Base-by-base conservation (phyloP, 2,888 invertebrate species). In the Tetramorium bicarinatum region DNA sequence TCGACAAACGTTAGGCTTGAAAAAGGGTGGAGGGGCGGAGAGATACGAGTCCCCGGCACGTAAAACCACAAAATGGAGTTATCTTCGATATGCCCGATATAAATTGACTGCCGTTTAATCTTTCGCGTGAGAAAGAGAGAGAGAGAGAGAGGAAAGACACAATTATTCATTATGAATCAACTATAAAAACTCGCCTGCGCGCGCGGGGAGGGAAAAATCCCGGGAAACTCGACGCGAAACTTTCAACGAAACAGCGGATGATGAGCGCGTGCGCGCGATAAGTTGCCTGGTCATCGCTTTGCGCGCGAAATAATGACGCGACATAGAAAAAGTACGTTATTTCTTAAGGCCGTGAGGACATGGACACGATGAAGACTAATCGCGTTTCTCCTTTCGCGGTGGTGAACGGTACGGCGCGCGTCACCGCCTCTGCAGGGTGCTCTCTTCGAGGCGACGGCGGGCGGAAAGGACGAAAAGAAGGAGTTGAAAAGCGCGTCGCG, bases 201-300 rank as follows among this genome's bases (percentile, higher is more conserved):
- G 52, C 18, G 25, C 2, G 6, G 9, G n/a, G 18, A 3, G 6
- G 25, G 1, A 6, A n/a, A n/a, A 47, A 38, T 72, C 18, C 25
- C 41, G 49, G 25, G 21, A 59, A 72, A 79, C 13, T 21, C 9
- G 7, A 29, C 41, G 21, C 21, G 15, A 38, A 59, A 71, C 74
- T 72, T 79, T 34, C 29, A 34, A 47, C 56, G 56, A 79, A 69
- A 79, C 44, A 29, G n/a, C 44, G 15, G 56, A 29, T 29, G 25
- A 49, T 34, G 47, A 38, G 47, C 74, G 79, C 74, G 71, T 72
- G 74, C 56, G 79, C 79, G 79, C 47, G 29, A 18, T 25, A 79
- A 79, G 59, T 79, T 79, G 72, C 79, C 74, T 79, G 79, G 74
- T 79, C 79, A 79, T 79, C 79, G 44, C 71, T 79, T 79, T 18